Conservation (phyloP, 2,888 invertebrate species). For the Vannuccia rotundouncinata region DNA sequence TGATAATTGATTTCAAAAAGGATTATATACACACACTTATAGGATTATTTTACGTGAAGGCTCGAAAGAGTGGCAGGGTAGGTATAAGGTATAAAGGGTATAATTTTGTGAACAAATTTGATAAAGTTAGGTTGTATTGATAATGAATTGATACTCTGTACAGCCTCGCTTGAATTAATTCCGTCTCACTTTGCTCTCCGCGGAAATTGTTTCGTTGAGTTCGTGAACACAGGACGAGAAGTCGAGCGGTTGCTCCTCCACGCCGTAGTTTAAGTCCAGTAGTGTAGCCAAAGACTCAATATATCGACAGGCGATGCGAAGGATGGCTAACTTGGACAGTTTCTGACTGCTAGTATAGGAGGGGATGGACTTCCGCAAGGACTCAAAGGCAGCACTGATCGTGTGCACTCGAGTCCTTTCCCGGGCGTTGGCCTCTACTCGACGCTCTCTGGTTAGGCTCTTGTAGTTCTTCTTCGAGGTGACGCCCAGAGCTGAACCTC, state of each 20-base stretch:
- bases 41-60: too few species aligned
- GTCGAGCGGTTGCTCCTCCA: background rate
- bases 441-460: constrained; percentile 82
- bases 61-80: too few species aligned
- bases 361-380: constrained; percentile 73
- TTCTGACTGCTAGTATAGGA: constrained; percentile 87
- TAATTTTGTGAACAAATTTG: too few species aligned
- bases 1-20: too few species aligned
- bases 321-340: constrained; percentile 80
- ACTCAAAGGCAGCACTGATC: constrained; percentile 88
- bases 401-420: constrained; percentile 87
- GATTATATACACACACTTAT: too few species aligned
- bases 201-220: constrained; percentile 33
- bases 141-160: too few species aligned
- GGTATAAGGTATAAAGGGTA: too few species aligned
- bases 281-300: constrained; percentile 76
- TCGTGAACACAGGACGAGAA: constrained; percentile 34
- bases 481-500: background rate
- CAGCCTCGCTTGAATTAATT: constrained; percentile 5
- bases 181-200: constrained; percentile 37
- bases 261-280: constrained; percentile 59
- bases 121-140: too few species aligned
- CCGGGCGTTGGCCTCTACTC: constrained; percentile 87
- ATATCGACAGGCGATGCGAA: constrained; percentile 86
- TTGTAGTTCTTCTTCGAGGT: constrained; percentile 67